These are phyloP conservation scores for Larimichthys crocea DNA, from an alignment of 2,113 vertebrate species.

Conservation along the genomic window DNA sequence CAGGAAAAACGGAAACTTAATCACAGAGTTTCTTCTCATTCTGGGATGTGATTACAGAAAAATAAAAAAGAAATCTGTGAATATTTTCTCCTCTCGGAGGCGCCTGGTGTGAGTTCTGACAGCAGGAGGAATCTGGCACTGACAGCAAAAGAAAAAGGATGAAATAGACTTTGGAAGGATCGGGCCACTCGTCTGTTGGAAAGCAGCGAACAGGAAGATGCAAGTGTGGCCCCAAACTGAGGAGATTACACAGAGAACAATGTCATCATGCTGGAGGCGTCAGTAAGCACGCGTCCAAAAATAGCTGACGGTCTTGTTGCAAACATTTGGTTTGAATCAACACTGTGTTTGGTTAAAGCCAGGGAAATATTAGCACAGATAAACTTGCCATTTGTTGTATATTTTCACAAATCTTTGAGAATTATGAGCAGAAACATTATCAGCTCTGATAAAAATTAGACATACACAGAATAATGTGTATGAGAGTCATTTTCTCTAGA, in stretches of 20 bases:
- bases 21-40: conserved; percentile 1
- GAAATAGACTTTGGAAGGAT: conserved; percentile 38
- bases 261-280: conserved; percentile 59
- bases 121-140: conserved; percentile 44
- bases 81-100: conserved; percentile 20
- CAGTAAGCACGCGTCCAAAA: conserved; percentile 50
- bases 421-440: conserved; percentile 26
- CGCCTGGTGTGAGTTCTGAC: conserved; percentile 32
- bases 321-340: conserved; percentile 64
- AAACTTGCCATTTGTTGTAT: conserved; percentile 52
- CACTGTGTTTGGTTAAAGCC: conserved; percentile 44
- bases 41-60: conserved; percentile 25
- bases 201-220: conserved; percentile 51
- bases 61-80: conserved; percentile 27
- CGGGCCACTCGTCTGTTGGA: conserved; percentile 23
- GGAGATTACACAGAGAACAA: conserved; percentile 69
- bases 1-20: not conserved
- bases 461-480: too few relatives aligned
- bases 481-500: not conserved
- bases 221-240: conserved; percentile 38
- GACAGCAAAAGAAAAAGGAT: conserved; percentile 25
- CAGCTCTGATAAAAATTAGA: not conserved
- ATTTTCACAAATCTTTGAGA: conserved; percentile 32
- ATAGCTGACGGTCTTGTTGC: conserved; percentile 49
- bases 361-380: conserved; percentile 43